These are phyloP conservation scores for Omphaloscelis lunosa DNA, from an alignment of 2,888 invertebrate genomes.

Conservation along the genomic window DNA sequence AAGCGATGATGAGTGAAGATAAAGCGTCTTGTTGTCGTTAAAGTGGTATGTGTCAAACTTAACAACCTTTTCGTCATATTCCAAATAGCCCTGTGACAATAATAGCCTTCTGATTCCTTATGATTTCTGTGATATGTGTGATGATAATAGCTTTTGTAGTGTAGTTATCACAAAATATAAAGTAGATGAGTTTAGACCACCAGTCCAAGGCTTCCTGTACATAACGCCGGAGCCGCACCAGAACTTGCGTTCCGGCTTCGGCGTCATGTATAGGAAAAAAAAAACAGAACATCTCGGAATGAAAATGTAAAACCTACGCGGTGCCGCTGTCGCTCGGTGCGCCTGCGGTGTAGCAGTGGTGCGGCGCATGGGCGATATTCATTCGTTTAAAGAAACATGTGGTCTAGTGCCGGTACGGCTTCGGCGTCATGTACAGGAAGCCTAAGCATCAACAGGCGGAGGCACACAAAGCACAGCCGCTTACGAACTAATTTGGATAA, in stretches of 20 bases:
- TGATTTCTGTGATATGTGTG: constrained; percentile 6
- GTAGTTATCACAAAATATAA: not conserved
- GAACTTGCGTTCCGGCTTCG: too few relatives aligned
- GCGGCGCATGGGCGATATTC: too few relatives aligned
- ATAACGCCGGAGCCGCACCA: too few relatives aligned
- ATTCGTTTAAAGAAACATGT: too few relatives aligned
- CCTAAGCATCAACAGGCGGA: not conserved
- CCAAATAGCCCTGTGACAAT: not conserved
- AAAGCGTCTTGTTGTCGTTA: not conserved
- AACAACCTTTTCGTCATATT: not conserved
- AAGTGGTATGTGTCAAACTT: not conserved
- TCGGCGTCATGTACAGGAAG: too few relatives aligned
- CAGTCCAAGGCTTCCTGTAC: too few relatives aligned
- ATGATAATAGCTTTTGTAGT: not conserved
- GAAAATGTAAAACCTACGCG: too few relatives aligned
- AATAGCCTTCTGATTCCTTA: not conserved
- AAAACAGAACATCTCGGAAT: too few relatives aligned
- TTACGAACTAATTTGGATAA: not conserved
- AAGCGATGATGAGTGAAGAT: constrained; percentile 33
- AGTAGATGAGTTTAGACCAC: not conserved
- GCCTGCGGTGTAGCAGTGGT: too few relatives aligned
- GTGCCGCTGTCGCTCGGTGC: too few relatives aligned
- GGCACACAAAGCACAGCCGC: not conserved
- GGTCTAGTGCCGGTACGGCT: too few relatives aligned
- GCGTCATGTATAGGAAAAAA: too few relatives aligned